Evolutionary conservation across 1,140 invertebrate species (phyloP).

Genomic region (Drosophila micromelanica): DNA sequence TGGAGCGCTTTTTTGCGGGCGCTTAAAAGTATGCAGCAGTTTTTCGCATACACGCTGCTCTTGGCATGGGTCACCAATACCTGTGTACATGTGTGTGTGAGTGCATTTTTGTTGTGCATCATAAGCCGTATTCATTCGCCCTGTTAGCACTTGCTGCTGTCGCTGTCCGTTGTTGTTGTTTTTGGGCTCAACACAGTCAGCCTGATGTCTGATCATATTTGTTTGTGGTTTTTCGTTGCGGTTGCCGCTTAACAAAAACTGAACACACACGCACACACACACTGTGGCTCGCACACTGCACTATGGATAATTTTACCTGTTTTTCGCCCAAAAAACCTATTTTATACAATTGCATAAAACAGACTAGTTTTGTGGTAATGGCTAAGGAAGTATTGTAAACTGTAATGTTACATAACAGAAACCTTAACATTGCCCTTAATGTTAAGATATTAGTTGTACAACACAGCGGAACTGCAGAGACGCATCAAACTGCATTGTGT

Average conservation of each 20-base stretch:
- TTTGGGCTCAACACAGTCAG: conserved; percentile 58
- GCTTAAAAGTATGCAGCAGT: conserved; percentile 63
- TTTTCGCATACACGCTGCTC: conserved; percentile 38
- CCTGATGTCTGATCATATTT: conserved; percentile 80
- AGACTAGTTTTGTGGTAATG: too few relatives aligned
- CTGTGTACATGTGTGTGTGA: conserved; percentile 6
- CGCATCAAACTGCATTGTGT: too few relatives aligned
- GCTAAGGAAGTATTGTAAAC: too few relatives aligned
- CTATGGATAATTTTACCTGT: too few relatives aligned
- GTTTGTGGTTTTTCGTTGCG: conserved; percentile 70
- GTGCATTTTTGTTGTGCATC: conserved; percentile 1
- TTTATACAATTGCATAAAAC: too few relatives aligned
- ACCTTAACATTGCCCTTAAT: too few relatives aligned
- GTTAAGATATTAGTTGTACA: too few relatives aligned
- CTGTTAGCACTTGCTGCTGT: conserved; percentile 49
- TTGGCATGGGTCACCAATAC: conserved; percentile 38
- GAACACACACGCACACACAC: conserved; percentile 14
- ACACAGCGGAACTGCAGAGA: too few relatives aligned
- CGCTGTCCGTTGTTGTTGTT: conserved; percentile 16
- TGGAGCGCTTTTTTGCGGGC: conserved; percentile 42
- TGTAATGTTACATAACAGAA: too few relatives aligned
- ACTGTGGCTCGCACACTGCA: background rate
- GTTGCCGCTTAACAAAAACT: conserved; percentile 67
- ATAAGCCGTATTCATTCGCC: conserved; percentile 69
- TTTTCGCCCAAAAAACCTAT: too few relatives aligned